These are phyloP conservation scores for Smittia sp. DNA, from an alignment of 2,888 invertebrate species.

Conservation along the genomic window DNA sequence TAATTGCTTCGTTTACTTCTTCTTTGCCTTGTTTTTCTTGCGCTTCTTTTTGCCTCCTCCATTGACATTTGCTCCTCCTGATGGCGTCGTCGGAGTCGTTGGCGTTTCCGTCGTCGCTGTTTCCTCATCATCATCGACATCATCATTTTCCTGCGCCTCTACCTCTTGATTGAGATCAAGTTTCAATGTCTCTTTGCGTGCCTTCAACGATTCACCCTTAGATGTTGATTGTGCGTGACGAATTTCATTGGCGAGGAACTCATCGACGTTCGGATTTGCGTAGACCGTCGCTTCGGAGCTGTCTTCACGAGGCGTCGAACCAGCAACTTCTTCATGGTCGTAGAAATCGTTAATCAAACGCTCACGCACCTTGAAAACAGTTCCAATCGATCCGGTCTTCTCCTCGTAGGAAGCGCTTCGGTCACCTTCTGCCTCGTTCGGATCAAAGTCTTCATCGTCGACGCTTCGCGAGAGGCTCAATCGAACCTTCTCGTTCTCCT, in stretches of 20 bases:
- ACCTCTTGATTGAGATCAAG: slow-evolving; percentile 23
- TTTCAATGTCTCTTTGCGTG: slow-evolving; percentile 26
- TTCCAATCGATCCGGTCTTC: slow-evolving; percentile 37
- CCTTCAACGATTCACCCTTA: background rate
- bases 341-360: slow-evolving; percentile 42
- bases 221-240: slow-evolving; percentile 9
- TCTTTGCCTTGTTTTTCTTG: slow-evolving; percentile 13
- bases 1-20: slow-evolving; percentile 3
- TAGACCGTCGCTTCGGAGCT: slow-evolving; percentile 49
- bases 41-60: slow-evolving; percentile 29
- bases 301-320: slow-evolving; percentile 44
- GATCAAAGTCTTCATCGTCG: slow-evolving; percentile 47
- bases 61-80: background rate
- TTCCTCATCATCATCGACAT: slow-evolving; percentile 28
- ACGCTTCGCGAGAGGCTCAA: slow-evolving; percentile 54
- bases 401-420: slow-evolving; percentile 43
- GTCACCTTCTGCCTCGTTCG: slow-evolving; percentile 44
- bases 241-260: slow-evolving; percentile 35
- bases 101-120: slow-evolving; percentile 20
- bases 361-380: slow-evolving; percentile 42
- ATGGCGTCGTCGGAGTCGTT: slow-evolving; percentile 25
- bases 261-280: slow-evolving; percentile 50
- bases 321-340: slow-evolving; percentile 2
- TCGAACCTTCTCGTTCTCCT: slow-evolving; percentile 53
- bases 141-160: slow-evolving; percentile 26